Percentiles rank a stretch among this genome's conserved stretches.
These are phyloP conservation scores for Charanyca ferruginea DNA, from an alignment of 2,888 invertebrate genomes.

Conservation along the genomic window DNA sequence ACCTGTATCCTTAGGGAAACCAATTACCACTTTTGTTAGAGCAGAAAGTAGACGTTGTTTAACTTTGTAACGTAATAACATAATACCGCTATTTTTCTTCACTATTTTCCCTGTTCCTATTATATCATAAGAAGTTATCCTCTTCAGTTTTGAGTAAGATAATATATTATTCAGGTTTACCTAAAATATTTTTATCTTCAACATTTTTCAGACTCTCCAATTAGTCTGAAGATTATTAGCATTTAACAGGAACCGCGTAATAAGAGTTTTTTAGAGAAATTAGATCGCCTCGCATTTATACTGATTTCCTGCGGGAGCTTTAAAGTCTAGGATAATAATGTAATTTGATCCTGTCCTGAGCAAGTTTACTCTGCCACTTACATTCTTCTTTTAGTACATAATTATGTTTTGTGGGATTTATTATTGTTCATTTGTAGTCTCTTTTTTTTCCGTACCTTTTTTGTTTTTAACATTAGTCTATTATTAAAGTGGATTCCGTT, in stretches of 20 bases:
- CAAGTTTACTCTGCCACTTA: slow-evolving; percentile 31
- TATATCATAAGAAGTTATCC: slow-evolving; percentile 30
- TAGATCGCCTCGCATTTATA: slow-evolving; percentile 30
- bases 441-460: neutral
- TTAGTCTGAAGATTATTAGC: slow-evolving; percentile 30
- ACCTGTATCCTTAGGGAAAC: slow-evolving; percentile 25
- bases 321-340: slow-evolving; percentile 48
- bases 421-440: slow-evolving; percentile 2
- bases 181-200: slow-evolving; percentile 7
- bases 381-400: slow-evolving; percentile 17
- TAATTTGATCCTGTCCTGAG: slow-evolving; percentile 34
- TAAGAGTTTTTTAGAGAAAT: slow-evolving; percentile 39
- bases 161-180: slow-evolving; percentile 1
- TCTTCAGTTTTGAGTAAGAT: slow-evolving; percentile 10
- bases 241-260: slow-evolving; percentile 33
- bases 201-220: slow-evolving; percentile 13
- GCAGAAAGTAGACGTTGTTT: slow-evolving; percentile 24
- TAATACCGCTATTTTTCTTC: slow-evolving; percentile 43
- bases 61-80: slow-evolving; percentile 42
- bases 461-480: neutral
- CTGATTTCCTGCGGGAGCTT: slow-evolving; percentile 54
- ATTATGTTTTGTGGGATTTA: slow-evolving; percentile 29
- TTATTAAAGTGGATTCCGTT: neutral
- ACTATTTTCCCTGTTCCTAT: slow-evolving; percentile 26
- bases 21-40: slow-evolving; percentile 52